Evolutionary conservation across 1,140 invertebrate species (phyloP), one percentile per base, ranked within the genome.

Genomic region (Akabosia matsudoensis): DNA sequence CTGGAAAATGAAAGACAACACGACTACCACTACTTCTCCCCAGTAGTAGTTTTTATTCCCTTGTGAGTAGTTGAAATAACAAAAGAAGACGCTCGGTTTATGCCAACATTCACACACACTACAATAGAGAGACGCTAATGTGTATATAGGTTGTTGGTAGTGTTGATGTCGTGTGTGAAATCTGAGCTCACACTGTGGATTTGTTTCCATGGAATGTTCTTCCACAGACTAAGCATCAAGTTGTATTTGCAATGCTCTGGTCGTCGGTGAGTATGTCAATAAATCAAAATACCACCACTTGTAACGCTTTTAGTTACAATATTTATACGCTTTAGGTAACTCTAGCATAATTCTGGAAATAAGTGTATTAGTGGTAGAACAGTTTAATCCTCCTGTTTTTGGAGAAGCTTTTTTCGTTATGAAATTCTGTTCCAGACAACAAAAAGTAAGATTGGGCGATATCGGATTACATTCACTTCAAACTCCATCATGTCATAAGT

Each of bases 261-360:
- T 45, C 7, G 7, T 7, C 18, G 37, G 37, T 45, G 37, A 18
- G 18, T 45, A 22, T 56, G 24, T 56, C 54, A 56, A 56, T 56
- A 22, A 56, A 56, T 56, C 54, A 56, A 56, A 56, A n/a, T n/a
- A n/a, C n/a, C n/a, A 30, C 61, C 61, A 67, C 61, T 67, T 67
- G 61, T 31, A 67, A 67, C 61, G 61, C 7, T 28, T 67, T 67
- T 67, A 30, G 31, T 67, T 22, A 10, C 3, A 7, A 56, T 56
- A 4, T 18, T 10, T 18, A 7, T 10, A 45, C 18, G 37, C 37
- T 10, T 45, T 45, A 45, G 37, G 7, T 45, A 45, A 10, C 37
- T n/a, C n/a, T n/a, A n/a, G n/a, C n/a, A 45, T 18, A 18, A 10
- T 45, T 45, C 7, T 45, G 18, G 18, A 45, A 18, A 18, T 45